A percentile compares a stretch with the other conserved stretches of the same genome.
phyloP scores from a whole-genome alignment of 2,888 invertebrate genomes.

The Athrips mouffetella region DNA sequence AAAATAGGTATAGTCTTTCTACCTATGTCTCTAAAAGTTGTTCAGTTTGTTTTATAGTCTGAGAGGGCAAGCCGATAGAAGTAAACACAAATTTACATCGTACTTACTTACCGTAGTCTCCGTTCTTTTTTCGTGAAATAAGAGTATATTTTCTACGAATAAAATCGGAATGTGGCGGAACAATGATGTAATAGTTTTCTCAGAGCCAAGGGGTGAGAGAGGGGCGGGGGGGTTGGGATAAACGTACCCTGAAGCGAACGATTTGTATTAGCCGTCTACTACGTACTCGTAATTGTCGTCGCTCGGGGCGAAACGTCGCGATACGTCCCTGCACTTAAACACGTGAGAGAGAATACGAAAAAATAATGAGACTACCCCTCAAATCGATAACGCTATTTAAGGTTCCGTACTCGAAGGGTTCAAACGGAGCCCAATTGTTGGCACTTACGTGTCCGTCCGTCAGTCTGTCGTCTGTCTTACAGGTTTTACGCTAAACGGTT shows the following conservation, averaged over 20 bases:
- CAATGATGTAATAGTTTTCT: conserved; percentile 66
- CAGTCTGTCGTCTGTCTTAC: too few relatives aligned
- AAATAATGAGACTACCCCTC: conserved; percentile 45
- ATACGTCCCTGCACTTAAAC: conserved; percentile 56
- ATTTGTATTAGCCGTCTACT: conserved; percentile 75
- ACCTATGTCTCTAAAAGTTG: too few relatives aligned
- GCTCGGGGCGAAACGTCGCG: conserved; percentile 49
- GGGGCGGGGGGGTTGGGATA: conserved; percentile 51
- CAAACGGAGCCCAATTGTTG: too few relatives aligned
- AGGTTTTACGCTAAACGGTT: too few relatives aligned
- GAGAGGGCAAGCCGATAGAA: too few relatives aligned
- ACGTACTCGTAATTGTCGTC: conserved; percentile 70
- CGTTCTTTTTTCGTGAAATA: conserved; percentile 32
- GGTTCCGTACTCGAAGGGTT: too few relatives aligned
- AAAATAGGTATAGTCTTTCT: too few relatives aligned
- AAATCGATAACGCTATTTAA: conserved; percentile 40
- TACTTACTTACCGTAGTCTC: conserved; percentile 23
- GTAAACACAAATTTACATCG: conserved; percentile 6
- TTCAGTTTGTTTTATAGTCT: too few relatives aligned
- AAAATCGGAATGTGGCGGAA: conserved; percentile 43
- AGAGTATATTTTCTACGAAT: conserved; percentile 42
- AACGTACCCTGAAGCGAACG: conserved; percentile 69
- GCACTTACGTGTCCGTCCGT: too few relatives aligned
- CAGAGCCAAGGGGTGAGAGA: conserved; percentile 36
- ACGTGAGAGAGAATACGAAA: conserved; percentile 56